phyloP scores from a whole-genome alignment of 2,888 invertebrate species.

The Lasioglossum lativentre region DNA sequence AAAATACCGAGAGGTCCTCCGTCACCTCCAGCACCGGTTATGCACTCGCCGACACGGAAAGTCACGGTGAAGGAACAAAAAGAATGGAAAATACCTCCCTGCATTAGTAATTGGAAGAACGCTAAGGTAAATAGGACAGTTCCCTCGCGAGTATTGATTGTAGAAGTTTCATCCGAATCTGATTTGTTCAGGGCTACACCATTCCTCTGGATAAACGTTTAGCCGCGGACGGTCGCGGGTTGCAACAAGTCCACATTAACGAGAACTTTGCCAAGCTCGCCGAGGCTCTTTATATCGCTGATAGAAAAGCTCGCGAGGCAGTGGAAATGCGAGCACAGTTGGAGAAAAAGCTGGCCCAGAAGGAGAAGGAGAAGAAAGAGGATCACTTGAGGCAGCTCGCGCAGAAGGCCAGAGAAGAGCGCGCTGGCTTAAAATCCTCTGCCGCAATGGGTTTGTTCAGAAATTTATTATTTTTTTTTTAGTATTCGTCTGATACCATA shows the following conservation, averaged over 20 bases:
- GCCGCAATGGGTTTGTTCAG: slow-evolving; percentile 79
- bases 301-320: slow-evolving; percentile 98
- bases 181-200: slow-evolving; percentile 91
- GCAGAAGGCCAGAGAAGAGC: slow-evolving; percentile 97
- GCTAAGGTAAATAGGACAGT: slow-evolving; percentile 89
- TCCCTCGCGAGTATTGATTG: background rate
- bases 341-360: slow-evolving; percentile 97
- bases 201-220: slow-evolving; percentile 98
- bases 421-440: slow-evolving; percentile 91
- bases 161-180: background rate
- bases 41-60: slow-evolving; percentile 98
- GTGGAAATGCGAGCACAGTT: slow-evolving; percentile 98
- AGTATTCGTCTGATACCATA: background rate
- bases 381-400: slow-evolving; percentile 97
- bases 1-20: slow-evolving; percentile 99
- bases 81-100: slow-evolving; percentile 99
- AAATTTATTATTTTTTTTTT: background rate
- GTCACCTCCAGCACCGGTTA: slow-evolving; percentile 98
- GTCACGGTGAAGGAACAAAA: slow-evolving; percentile 99
- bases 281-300: slow-evolving; percentile 98
- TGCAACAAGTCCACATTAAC: slow-evolving; percentile 98
- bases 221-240: slow-evolving; percentile 98
- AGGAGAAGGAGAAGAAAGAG: slow-evolving; percentile 99
- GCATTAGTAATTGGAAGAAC: slow-evolving; percentile 99
- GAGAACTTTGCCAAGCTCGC: slow-evolving; percentile 99